A percentile compares a stretch with the other conserved stretches of the same genome.
Evolutionary conservation across 2,888 invertebrate species (phyloP).

Genomic region (Clostera curtula): DNA sequence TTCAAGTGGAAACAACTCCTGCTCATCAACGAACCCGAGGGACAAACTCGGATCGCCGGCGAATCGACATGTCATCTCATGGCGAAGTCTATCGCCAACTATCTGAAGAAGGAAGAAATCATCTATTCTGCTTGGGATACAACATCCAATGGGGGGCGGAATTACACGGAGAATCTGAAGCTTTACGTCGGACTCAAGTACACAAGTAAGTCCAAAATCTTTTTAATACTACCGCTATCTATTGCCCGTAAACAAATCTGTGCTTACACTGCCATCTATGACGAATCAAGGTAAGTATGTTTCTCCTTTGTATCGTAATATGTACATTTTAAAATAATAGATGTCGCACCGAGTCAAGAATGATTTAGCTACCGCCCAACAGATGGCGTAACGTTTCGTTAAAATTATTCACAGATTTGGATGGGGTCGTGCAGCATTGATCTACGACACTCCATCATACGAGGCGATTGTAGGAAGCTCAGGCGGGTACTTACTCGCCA

Average conservation of each 20-base stretch:
- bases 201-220: slow-evolving; percentile 81
- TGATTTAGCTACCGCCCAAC: too few species aligned
- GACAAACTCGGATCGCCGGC: slow-evolving; percentile 79
- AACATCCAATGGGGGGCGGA: slow-evolving; percentile 66
- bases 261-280: slow-evolving; percentile 18
- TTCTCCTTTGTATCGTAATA: too few species aligned
- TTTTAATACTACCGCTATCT: slow-evolving; percentile 8
- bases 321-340: too few species aligned
- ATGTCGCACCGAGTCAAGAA: too few species aligned
- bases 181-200: slow-evolving; percentile 80
- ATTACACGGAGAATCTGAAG: slow-evolving; percentile 77
- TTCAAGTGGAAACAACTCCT: slow-evolving; percentile 81
- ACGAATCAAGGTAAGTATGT: slow-evolving; percentile 11
- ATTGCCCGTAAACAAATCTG: slow-evolving; percentile 3
- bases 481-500: slow-evolving; percentile 86
- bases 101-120: slow-evolving; percentile 58
- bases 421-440: slow-evolving; percentile 82
- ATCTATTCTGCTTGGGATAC: slow-evolving; percentile 78
- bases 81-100: slow-evolving; percentile 81
- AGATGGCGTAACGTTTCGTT: too few species aligned
- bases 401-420: slow-evolving; percentile 70
- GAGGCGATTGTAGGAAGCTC: slow-evolving; percentile 78
- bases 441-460: slow-evolving; percentile 85
- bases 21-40: slow-evolving; percentile 82
- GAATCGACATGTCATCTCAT: slow-evolving; percentile 83